Percentiles rank a stretch among this genome's conserved stretches.
These are phyloP conservation scores for Arnoldichthys spilopterus DNA, from an alignment of 2,797 vertebrate genomes.

Conservation along the genomic window DNA sequence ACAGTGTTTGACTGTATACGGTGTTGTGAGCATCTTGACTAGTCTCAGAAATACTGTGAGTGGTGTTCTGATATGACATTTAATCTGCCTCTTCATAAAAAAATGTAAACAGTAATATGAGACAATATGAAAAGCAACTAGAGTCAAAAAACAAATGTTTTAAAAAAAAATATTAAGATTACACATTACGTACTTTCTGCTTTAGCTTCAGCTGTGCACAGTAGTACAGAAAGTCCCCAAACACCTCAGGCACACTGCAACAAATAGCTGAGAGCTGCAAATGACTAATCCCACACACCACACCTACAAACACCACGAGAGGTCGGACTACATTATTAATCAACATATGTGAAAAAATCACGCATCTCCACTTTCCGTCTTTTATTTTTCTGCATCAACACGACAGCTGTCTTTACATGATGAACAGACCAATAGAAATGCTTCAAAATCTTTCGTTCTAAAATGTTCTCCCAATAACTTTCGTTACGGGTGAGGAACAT, in stretches of 20 bases:
- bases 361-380: too few relatives aligned
- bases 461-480: too few relatives aligned
- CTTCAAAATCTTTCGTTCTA: neutral
- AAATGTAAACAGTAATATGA: neutral
- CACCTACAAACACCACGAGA: neutral
- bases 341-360: too few relatives aligned
- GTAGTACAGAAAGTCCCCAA: neutral
- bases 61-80: neutral
- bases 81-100: neutral
- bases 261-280: neutral
- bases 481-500: too few relatives aligned
- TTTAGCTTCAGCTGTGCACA: neutral
- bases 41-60: neutral
- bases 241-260: neutral
- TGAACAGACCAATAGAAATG: too few relatives aligned
- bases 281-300: neutral
- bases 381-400: too few relatives aligned
- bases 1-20: neutral
- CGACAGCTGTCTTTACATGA: too few relatives aligned
- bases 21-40: neutral
- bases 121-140: neutral
- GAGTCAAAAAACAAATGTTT: neutral
- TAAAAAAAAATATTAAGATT: neutral
- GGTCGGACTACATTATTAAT: neutral
- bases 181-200: neutral